phyloP scores from a whole-genome alignment of 2,888 invertebrate species.

The Sminthurinus aureus region DNA sequence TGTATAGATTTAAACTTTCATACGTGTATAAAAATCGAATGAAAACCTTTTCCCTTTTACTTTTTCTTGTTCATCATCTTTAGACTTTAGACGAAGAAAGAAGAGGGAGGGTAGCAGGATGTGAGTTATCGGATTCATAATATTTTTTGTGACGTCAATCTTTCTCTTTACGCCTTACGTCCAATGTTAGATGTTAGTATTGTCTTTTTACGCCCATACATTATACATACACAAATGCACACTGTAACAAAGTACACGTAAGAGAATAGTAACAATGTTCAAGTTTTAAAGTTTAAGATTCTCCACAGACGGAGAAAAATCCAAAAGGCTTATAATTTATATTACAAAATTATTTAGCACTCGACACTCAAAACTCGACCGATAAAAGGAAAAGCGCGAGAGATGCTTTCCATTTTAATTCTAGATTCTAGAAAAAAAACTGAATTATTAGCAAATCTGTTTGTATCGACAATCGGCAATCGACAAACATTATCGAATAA shows the following conservation, averaged over 20 bases:
- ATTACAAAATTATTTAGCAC: no score
- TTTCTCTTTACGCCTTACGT: neutral
- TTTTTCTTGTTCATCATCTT: neutral
- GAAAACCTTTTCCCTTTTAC: neutral
- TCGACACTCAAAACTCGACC: neutral
- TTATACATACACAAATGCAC: neutral
- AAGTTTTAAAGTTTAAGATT: neutral
- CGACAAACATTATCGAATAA: no score
- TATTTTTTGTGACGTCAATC: conserved; percentile 1
- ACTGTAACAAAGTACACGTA: neutral
- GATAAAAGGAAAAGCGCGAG: neutral
- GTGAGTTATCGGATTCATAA: conserved; percentile 6
- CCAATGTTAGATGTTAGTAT: neutral
- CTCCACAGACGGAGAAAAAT: neutral
- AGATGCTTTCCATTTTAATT: neutral
- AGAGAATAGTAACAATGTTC: neutral
- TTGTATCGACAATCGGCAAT: no score
- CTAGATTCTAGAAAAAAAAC: no score
- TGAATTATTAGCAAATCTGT: no score
- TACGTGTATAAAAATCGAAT: neutral
- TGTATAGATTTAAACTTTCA: neutral
- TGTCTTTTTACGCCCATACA: neutral
- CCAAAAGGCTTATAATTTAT: no score
- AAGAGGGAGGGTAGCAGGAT: no score
- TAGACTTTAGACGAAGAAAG: neutral